phyloP scores from a whole-genome alignment of 92 coral and sea anemone genomes.

The Zoanthus solanderi region DNA sequence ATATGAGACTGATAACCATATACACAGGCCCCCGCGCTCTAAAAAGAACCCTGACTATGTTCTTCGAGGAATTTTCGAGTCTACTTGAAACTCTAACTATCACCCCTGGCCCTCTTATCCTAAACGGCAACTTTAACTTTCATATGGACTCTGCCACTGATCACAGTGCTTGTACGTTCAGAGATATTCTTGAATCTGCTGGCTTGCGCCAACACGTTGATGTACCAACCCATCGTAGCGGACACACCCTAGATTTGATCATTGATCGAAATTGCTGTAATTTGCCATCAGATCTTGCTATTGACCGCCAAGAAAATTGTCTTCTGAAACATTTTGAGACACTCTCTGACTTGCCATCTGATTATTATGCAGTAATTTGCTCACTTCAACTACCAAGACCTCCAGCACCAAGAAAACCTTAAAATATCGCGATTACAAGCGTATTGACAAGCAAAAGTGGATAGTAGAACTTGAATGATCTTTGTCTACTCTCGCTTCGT shows the following conservation, averaged over 20 bases:
- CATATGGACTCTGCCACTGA: too few relatives aligned
- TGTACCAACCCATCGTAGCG: too few relatives aligned
- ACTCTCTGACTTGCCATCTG: not conserved
- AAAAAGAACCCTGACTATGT: constrained; percentile 1
- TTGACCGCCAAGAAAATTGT: not conserved
- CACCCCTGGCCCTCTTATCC: too few relatives aligned
- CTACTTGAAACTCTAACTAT: not conserved
- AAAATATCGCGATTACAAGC: constrained; percentile 29
- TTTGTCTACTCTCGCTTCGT: constrained; percentile 2
- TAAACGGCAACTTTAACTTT: too few relatives aligned
- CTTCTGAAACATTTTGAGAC: not conserved
- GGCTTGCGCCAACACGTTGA: too few relatives aligned
- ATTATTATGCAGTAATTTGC: not conserved
- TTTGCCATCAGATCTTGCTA: not conserved
- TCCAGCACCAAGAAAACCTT: constrained; percentile 31
- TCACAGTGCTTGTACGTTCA: too few relatives aligned
- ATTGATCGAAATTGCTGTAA: too few relatives aligned
- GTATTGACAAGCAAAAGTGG: constrained; percentile 34
- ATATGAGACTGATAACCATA: not conserved
- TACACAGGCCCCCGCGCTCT: not conserved
- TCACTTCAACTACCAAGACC: constrained; percentile 21
- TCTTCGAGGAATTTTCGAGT: constrained; percentile 34
- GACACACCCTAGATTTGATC: too few relatives aligned
- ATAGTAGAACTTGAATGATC: constrained; percentile 26
- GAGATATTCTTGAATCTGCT: too few relatives aligned